Evolutionary conservation across 64 coral and sea anemone species (phyloP), one percentile per base, ranked within the genome.

Genomic region (Stylophora pistillata): DNA sequence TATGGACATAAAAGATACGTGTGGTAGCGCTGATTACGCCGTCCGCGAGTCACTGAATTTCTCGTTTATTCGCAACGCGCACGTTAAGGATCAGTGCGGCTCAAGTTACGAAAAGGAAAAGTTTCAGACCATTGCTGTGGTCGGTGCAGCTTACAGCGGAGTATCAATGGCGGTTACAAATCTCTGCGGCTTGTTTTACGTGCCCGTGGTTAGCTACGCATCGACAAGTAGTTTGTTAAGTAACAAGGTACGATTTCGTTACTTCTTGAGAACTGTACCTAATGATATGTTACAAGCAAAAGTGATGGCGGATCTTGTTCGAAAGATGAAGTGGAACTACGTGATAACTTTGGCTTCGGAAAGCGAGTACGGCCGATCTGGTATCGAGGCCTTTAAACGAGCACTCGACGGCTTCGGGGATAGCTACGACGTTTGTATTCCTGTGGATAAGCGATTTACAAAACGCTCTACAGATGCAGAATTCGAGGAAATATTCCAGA

Each of bases 161-260:
- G 94, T 92, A 79, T 95, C 94, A 10, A 95, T 92, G 94, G 94
- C 94, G 27, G 94, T 95, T 2, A 95, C 94, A 17, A 95, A 95
- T 78, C 86, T 95, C 3, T 95, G 94, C 30, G 90, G 94, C 14
- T 63, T 95, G 55, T 95, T 95, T 56, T 92, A 95, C 31, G 90
- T 95, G 0, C 94, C 94, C 4, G 56, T 95, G 31, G 94, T 95
- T 23, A 95, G 94, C 21, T 95, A 95, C 55, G 94, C 90, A 20
- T 95, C 94, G 41, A 95, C 94, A 9, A 95, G 94, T 68, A 85
- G 86, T 17, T 69, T 92, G 53, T 72, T 95, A 5, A 95, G 94
- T n/a, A 92, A 95, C 63, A 92, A 92, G 27, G 86, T 86, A 53
- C 90, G 89, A 13, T 95, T 95, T 37, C 73, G 90, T 4, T 95